Base-by-base conservation (phyloP, 2,888 invertebrate genomes). In the Orthosia cruda region DNA sequence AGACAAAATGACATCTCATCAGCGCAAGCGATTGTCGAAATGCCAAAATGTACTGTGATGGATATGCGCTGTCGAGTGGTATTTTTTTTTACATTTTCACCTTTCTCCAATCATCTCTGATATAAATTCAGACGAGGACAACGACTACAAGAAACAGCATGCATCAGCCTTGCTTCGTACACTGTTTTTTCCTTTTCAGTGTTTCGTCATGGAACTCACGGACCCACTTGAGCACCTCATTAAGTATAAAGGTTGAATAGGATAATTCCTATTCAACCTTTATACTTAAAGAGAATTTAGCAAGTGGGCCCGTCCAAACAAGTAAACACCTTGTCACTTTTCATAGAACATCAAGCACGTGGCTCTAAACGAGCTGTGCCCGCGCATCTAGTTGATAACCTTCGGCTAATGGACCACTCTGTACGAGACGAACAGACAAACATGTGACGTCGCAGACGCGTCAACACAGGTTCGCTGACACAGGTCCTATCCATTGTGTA, bases 331-430 rank as follows among this genome's bases (percentile, higher is more conserved):
- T 3, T 59, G 26, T 16, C 16, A 16, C 59, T 5, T 40, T 20
- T 20, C 32, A 11, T 20, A 40, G 20, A 12, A 9, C 4, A 13
- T 16, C 16, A 9, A 7, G 73, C 74, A 74, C 80, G 74, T 66
- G 66, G 63, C 47, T 4, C 15, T 15, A 7, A 54, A 63, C 54
- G 49, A 5, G 40, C 52, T 45, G 52, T 65, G 26, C 57, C 50
- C 11, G 52, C 70, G 54, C 58, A 9, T 12, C 11, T 50, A 0
- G 2, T 45, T 61, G 62, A 64, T 68, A 71, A 67, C 71, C 59
- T 23, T 18, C 23, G 58, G 59, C 32, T 50, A 32, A 49, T 47
- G 26, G 32, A 16, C n/a, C 52, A 9, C 23, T 2, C 40, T 59
- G 26, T 16, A 55, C 66, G 20, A 12, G 20, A 23, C 13, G 50